A percentile compares a stretch with the other conserved stretches of the same genome.
phyloP scores from a whole-genome alignment of 2,888 invertebrate genomes.

The Troilus luridus region DNA sequence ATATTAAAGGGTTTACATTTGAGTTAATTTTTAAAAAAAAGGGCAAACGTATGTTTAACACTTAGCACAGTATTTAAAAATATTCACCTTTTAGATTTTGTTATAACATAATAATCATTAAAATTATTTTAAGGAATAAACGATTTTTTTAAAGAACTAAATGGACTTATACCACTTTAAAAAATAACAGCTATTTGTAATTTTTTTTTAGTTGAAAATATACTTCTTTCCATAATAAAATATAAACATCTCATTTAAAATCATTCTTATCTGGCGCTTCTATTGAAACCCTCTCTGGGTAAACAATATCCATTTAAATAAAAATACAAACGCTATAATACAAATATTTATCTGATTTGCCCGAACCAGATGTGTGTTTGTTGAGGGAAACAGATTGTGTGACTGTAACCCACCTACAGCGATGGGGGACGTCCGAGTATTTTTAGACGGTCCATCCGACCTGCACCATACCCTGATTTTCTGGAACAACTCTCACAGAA shows the following conservation, averaged over 20 bases:
- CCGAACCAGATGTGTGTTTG: slow-evolving; percentile 3
- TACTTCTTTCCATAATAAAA: too few species aligned
- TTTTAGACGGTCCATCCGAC: slow-evolving; percentile 34
- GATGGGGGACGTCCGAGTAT: slow-evolving; percentile 39
- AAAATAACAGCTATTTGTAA: too few species aligned
- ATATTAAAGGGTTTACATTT: too few species aligned
- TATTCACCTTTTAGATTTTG: too few species aligned
- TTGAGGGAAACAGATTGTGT: slow-evolving; percentile 21
- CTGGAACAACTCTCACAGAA: neutral
- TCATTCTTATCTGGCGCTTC: neutral
- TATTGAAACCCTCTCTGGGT: neutral
- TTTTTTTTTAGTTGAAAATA: too few species aligned
- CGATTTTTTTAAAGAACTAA: too few species aligned
- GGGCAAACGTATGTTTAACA: too few species aligned
- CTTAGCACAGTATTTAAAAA: too few species aligned
- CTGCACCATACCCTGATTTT: slow-evolving; percentile 7
- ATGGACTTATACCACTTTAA: too few species aligned
- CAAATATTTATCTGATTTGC: slow-evolving; percentile 31
- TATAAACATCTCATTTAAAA: neutral
- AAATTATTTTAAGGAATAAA: too few species aligned
- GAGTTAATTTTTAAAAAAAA: too few species aligned
- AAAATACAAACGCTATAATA: neutral
- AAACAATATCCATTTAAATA: neutral
- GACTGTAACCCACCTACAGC: slow-evolving; percentile 41
- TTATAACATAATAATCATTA: too few species aligned